A percentile compares a stretch with the other conserved stretches of the same genome.
Evolutionary conservation across 1,140 invertebrate genomes (phyloP).

Genomic region (Pogonomyrmex californicus): DNA sequence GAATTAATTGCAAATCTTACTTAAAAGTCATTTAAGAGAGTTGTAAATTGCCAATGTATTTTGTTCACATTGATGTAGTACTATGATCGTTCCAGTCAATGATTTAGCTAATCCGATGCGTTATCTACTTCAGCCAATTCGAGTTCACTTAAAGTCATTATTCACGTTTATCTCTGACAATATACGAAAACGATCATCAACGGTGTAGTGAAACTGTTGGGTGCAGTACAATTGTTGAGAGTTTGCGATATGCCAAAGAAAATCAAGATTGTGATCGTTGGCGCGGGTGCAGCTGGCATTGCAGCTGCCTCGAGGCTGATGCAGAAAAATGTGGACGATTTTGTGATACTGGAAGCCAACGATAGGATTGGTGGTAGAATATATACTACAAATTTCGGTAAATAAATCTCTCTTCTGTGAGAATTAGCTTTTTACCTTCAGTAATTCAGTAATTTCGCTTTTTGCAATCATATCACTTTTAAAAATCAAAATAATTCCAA

Average conservation of each 20-base stretch:
- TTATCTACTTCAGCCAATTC: slow-evolving; percentile 40
- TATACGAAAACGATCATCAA: not conserved
- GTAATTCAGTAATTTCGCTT: too few species aligned
- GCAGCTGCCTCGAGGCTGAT: slow-evolving; percentile 87
- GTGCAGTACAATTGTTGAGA: not conserved
- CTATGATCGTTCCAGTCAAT: not conserved
- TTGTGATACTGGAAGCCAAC: slow-evolving; percentile 89
- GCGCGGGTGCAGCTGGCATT: slow-evolving; percentile 89
- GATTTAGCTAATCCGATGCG: not conserved
- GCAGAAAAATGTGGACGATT: slow-evolving; percentile 85
- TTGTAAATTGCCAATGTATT: not conserved
- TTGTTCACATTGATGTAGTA: not conserved
- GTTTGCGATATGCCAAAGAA: slow-evolving; percentile 58
- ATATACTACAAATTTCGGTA: slow-evolving; percentile 86
- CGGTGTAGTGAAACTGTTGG: not conserved
- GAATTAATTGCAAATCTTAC: not conserved
- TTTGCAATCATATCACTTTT: not conserved
- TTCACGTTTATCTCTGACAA: not conserved
- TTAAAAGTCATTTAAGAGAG: not conserved
- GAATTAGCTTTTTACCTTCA: not conserved
- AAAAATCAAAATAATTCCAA: not conserved
- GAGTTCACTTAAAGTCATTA: slow-evolving; percentile 16
- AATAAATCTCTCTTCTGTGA: not conserved
- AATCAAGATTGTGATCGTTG: slow-evolving; percentile 87
- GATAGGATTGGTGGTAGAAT: slow-evolving; percentile 88